Evolutionary conservation across 2,888 invertebrate species (phyloP).

Genomic region (Ophion costatus): DNA sequence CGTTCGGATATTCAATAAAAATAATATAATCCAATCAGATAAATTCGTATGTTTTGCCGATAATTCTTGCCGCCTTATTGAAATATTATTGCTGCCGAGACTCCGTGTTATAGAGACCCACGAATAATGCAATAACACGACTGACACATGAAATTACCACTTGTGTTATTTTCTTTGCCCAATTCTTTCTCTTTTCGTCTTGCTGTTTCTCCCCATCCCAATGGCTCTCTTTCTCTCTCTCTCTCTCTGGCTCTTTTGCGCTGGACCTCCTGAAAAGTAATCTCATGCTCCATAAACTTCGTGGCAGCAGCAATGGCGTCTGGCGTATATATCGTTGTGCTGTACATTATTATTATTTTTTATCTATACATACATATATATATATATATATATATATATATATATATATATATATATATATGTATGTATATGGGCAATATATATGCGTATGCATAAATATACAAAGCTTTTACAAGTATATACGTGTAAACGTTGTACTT

Average conservation of each 20-base stretch:
- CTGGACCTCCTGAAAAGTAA: constrained; percentile 74
- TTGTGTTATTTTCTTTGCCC: constrained; percentile 27
- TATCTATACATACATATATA: constrained; percentile 19
- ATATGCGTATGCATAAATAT: constrained; percentile 27
- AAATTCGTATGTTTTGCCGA: constrained; percentile 22
- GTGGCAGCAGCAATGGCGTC: constrained; percentile 66
- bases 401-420: constrained; percentile 30
- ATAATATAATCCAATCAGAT: constrained; percentile 22
- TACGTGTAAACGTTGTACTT: constrained; percentile 50
- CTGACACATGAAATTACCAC: constrained; percentile 34
- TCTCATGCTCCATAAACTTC: constrained; percentile 76
- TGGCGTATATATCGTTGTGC: constrained; percentile 58
- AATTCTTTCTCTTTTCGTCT: neutral
- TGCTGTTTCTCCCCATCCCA: constrained; percentile 15
- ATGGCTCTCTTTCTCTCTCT: constrained; percentile 8
- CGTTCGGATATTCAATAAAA: neutral
- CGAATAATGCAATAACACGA: constrained; percentile 5
- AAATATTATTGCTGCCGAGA: constrained; percentile 11
- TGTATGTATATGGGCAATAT: constrained; percentile 20
- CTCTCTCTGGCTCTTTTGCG: constrained; percentile 45
- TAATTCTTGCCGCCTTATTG: constrained; percentile 16
- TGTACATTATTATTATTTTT: constrained; percentile 9
- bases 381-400: constrained; percentile 20
- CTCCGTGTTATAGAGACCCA: neutral
- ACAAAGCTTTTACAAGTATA: constrained; percentile 27